Percentiles rank a stretch among this genome's conserved stretches.
phyloP scores from a whole-genome alignment of 2,797 vertebrate species.

The Crocodylus rhombifer region DNA sequence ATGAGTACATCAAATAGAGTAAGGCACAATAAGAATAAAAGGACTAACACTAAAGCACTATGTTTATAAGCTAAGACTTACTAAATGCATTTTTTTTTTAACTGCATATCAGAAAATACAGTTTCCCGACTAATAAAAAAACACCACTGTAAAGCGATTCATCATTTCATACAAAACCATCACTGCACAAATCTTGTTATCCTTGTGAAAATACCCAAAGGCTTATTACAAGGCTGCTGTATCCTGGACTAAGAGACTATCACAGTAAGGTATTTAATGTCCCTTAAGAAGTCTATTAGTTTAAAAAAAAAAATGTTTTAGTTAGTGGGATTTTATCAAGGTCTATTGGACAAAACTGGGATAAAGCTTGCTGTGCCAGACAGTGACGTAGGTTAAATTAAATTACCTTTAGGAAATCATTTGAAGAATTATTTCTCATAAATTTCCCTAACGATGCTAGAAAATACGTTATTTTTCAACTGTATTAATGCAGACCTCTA shows the following conservation, averaged over 20 bases:
- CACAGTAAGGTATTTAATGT: conserved; percentile 57
- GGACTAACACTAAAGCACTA: conserved; percentile 35
- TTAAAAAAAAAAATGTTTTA: conserved; percentile 40
- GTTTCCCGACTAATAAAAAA: conserved; percentile 66
- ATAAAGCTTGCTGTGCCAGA: neutral
- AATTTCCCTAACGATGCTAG: neutral
- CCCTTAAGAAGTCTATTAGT: conserved; percentile 49
- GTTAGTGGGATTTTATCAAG: conserved; percentile 9
- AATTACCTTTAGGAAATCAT: conserved; percentile 27
- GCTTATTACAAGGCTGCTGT: conserved; percentile 70
- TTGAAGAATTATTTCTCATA: no score
- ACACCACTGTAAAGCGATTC: conserved; percentile 69
- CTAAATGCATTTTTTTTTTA: conserved; percentile 66
- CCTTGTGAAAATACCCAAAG: conserved; percentile 73
- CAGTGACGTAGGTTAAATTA: neutral
- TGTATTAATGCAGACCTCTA: conserved; percentile 25
- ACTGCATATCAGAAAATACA: conserved; percentile 58
- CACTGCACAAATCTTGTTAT: conserved; percentile 71
- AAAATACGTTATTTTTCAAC: conserved; percentile 31
- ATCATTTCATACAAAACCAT: conserved; percentile 76
- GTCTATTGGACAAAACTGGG: conserved; percentile 18
- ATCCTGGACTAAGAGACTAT: conserved; percentile 38
- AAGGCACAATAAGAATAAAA: neutral
- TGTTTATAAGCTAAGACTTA: conserved; percentile 38
- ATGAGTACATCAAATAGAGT: conserved; percentile 10